Evolutionary conservation across 2,113 vertebrate species (phyloP), one percentile per base, ranked within the genome.

Genomic region (Desmodus rotundus): DNA sequence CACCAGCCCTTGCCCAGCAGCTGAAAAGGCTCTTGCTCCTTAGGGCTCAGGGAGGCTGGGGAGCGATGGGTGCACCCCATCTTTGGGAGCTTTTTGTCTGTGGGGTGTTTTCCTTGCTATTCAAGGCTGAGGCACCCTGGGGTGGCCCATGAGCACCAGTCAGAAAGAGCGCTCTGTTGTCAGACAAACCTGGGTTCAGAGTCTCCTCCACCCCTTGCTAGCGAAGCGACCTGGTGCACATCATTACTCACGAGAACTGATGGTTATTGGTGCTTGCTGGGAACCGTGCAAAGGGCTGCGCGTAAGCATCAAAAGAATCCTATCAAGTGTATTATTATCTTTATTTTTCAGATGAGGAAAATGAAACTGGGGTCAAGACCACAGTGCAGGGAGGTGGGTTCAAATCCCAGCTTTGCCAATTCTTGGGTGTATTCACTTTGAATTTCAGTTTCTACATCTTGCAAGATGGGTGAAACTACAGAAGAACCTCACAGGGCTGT

Each of bases 261-360:
- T 0, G 9, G 31, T 7, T 38, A 33, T 4, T 7, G 26, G 61
- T 7, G 31, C 36, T 82, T 0, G 31, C 52, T 7, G 6, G 31
- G 56, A 17, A 45, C 80, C 28, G 8, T 33, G 68, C 36, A 13
- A 50, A 56, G 28, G 17, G 26, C 15, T 50, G 93, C 86, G 38
- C 6, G 1, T 3, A n/a, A 38, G 12, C 41, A 65, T 93, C 26
- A 11, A 83, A 80, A 56, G 31, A 50, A n/a, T 12, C 61, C 26
- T 43, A 50, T 3, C 26, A 77, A 12, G 74, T n/a, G n/a, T n/a
- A n/a, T n/a, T n/a, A n/a, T n/a, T n/a, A n/a, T n/a, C n/a, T n/a
- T n/a, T n/a, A n/a, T n/a, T n/a, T n/a, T n/a, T n/a, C n/a, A n/a
- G n/a, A n/a, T n/a, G n/a, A n/a, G n/a, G n/a, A n/a, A n/a, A n/a